Evolutionary conservation across 1,140 invertebrate species (phyloP), one percentile per base, ranked within the genome.

Genomic region (Frieseomelitta varia): DNA sequence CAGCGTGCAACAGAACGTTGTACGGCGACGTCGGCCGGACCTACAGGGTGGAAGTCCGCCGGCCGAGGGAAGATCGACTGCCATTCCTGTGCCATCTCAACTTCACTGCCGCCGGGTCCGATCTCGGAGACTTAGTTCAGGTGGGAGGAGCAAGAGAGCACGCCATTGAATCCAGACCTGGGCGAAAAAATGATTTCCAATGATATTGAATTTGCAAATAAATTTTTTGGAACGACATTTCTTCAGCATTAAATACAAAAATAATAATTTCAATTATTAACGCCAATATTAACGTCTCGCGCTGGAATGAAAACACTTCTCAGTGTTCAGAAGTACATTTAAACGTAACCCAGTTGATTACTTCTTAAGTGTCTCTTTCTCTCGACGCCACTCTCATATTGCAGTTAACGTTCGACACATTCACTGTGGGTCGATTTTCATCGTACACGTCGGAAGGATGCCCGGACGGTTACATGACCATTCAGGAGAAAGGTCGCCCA

Each of bases 1-100:
- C 96, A 98, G 97, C 97, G 58, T 98, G 97, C 95, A 98, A 98
- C 94, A 95, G 97, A 88, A 98, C 97, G 21, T 97, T 97, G 92
- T 97, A 96, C 94, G 97, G 97, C 2, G 97, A 97, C 90, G 96
- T 97, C 27, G 97, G 97, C 1, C 95, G 96, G 71, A 97, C 97
- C 10, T 98, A 98, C 94, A 96, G 97, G 88, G 93, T 98, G 86
- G 97, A 97, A 92, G 96, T 98, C 61, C 95, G 97, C 77, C 95
- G 97, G 85, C 97, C 97, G 34, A 94, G 96, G 86, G 97, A 97
- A 93, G 96, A 97, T 87, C 95, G 96, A 92, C 95, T 97, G 85
- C 97, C 97, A 24, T 97, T 97, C 94, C 93, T 97, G 65, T 98
- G 97, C 93, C 96, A 97, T 91, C 96, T 98, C 83, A 97, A 97